Base-by-base conservation (phyloP, 92 coral and sea anemone genomes). In the Bergia sp. region DNA sequence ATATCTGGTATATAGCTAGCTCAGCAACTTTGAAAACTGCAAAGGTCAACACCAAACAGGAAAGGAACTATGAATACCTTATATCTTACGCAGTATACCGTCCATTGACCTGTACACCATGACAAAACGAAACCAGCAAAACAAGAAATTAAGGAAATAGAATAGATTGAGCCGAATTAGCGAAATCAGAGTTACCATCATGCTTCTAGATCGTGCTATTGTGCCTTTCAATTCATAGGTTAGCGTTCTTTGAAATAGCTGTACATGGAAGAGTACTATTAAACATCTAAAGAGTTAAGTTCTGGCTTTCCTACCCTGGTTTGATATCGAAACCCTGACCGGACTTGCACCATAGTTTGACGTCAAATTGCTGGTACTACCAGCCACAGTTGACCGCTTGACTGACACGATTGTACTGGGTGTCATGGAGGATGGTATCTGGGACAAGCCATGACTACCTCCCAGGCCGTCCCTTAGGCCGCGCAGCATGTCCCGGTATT, bases 401-500 rank as follows among this genome's bases (percentile, higher is more conserved):
- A 76, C 88, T 47, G 92, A 50, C 53, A 88, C 93, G 43, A 90
- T 66, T 7, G 88, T 79, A 82, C 91, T 95, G 4, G 97, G 98
- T 10, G 97, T 96, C 49, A 90, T 88, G 1, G 90, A 90, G 11
- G 90, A 39, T 1, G 90, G 73, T 37, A 93, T 83, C 71, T 87
- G 89, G 11, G 96, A 91, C 73, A 94, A 80, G 18, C 96, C 89
- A 61, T 97, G 99, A 13, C 92, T 91, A 44, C 98, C 99, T 3
- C 98, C 99, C 21, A 97, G 88, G 50, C 96, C 92, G 45, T 97
- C 99, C 67, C 98, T 92, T 84, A 97, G 86, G 75, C 96, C 94
- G 71, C 99, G 92, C n/a, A 97, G 87, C 99, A 96, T 97, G 90
- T 97, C 99, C 1, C 99, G 92, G 86, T 97, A 97, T 85, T 97